Evolutionary conservation across 2,888 invertebrate species (phyloP).

Genomic region (Xanthia icteritia): DNA sequence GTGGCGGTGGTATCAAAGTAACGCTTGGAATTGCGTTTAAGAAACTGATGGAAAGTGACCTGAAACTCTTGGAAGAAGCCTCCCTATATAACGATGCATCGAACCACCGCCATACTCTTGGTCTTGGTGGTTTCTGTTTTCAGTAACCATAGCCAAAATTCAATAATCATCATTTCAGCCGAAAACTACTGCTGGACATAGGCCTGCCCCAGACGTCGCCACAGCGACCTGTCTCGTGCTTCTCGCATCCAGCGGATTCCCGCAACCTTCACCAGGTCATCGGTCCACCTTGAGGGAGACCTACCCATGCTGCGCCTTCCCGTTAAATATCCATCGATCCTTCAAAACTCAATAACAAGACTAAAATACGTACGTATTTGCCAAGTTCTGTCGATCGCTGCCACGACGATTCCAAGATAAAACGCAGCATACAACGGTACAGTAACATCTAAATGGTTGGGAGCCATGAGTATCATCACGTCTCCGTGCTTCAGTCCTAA

Average conservation of each 20-base stretch:
- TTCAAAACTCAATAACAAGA: neutral
- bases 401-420: conserved; percentile 81
- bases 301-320: neutral
- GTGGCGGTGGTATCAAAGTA: too few species aligned
- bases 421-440: conserved; percentile 85
- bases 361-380: conserved; percentile 4
- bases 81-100: neutral
- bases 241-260: neutral
- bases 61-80: neutral
- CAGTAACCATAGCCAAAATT: neutral
- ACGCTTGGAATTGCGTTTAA: too few species aligned
- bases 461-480: conserved; percentile 84
- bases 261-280: neutral
- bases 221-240: neutral
- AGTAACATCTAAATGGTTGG: conserved; percentile 83
- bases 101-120: neutral
- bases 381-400: conserved; percentile 74
- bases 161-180: neutral
- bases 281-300: neutral
- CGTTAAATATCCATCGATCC: neutral
- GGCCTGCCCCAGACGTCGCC: neutral
- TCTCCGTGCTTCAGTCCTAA: conserved; percentile 82
- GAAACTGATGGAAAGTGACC: too few species aligned
- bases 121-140: neutral
- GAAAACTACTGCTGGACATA: neutral